Evolutionary conservation across 2,888 invertebrate species (phyloP).

Genomic region (Troides helena): DNA sequence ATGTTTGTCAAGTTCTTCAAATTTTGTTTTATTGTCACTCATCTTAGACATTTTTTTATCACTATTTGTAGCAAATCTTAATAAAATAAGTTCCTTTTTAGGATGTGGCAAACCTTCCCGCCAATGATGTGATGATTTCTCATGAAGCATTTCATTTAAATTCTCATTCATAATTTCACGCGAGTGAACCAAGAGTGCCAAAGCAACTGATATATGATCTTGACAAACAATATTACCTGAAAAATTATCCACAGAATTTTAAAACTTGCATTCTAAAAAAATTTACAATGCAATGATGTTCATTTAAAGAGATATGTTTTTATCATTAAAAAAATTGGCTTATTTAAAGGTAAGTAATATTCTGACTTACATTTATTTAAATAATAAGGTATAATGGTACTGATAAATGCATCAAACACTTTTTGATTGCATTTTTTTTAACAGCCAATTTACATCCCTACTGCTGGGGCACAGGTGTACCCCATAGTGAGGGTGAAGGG

Average conservation of each 20-base stretch:
- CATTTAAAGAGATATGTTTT: neutral
- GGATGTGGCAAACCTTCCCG: slow-evolving; percentile 84
- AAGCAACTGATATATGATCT: slow-evolving; percentile 80
- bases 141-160: slow-evolving; percentile 58
- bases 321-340: too few species aligned
- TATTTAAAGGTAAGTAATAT: too few species aligned
- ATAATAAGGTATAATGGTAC: too few species aligned
- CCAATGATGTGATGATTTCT: slow-evolving; percentile 86
- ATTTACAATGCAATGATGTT: neutral
- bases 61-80: slow-evolving; percentile 87
- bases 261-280: neutral
- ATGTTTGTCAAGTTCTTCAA: slow-evolving; percentile 47
- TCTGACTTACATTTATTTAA: too few species aligned
- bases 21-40: slow-evolving; percentile 42
- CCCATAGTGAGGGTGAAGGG: too few species aligned
- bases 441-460: too few species aligned
- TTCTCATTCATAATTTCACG: slow-evolving; percentile 67
- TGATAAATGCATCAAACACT: too few species aligned
- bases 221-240: slow-evolving; percentile 84
- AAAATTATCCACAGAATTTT: slow-evolving; percentile 36
- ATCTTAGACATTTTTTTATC: slow-evolving; percentile 85
- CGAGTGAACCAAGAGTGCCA: slow-evolving; percentile 81
- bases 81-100: slow-evolving; percentile 84
- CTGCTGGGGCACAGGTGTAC: too few species aligned
- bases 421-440: too few species aligned